Evolutionary conservation across 2,888 invertebrate genomes (phyloP).

Genomic region (Scaptomyza polygonia): DNA sequence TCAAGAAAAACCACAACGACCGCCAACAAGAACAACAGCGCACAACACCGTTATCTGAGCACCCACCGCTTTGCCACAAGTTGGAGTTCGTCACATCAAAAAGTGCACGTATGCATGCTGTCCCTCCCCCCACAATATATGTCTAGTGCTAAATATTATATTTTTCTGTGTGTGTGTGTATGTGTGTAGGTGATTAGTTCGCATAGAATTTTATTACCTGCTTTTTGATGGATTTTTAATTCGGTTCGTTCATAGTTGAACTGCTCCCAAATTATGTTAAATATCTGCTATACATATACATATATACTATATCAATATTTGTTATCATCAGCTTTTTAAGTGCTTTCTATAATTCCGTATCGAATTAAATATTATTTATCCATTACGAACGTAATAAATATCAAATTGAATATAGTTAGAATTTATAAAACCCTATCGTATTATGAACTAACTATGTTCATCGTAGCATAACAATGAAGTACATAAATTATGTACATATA

Average conservation of each 20-base stretch:
- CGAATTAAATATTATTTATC: too few relatives aligned
- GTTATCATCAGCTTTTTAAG: slow-evolving; percentile 2
- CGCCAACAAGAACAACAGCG: slow-evolving; percentile 22
- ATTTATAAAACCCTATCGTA: neutral
- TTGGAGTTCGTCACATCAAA: slow-evolving; percentile 80
- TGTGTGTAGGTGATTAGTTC: slow-evolving; percentile 1
- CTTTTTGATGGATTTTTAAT: slow-evolving; percentile 3
- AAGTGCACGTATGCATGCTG: slow-evolving; percentile 84
- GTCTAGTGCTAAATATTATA: neutral
- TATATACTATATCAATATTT: neutral
- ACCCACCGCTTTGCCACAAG: slow-evolving; percentile 68
- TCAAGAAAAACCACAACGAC: too few relatives aligned
- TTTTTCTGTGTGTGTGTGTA: slow-evolving; percentile 7
- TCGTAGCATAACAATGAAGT: neutral
- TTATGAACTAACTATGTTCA: neutral
- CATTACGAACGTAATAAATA: too few relatives aligned
- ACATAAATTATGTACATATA: too few relatives aligned
- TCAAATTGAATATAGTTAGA: neutral
- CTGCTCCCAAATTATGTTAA: neutral
- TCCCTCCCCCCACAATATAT: slow-evolving; percentile 15
- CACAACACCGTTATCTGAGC: slow-evolving; percentile 56
- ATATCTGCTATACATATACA: neutral
- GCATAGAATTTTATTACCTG: neutral
- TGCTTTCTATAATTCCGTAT: neutral
- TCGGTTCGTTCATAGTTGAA: neutral